These are phyloP conservation scores for Actias luna DNA, from an alignment of 2,888 invertebrate genomes.

Conservation along the genomic window DNA sequence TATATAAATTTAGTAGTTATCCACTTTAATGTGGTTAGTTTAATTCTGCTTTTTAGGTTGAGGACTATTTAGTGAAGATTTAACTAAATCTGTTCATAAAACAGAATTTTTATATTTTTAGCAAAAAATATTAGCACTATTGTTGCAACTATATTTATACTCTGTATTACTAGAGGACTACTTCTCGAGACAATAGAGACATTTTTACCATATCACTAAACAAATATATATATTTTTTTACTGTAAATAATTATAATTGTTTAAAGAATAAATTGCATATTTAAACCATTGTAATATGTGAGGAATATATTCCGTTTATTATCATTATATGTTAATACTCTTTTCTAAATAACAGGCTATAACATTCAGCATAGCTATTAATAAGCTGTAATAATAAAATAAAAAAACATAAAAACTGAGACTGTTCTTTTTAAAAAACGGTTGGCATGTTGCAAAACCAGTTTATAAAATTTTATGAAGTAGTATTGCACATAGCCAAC, in stretches of 20 bases:
- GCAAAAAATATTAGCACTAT: too few species aligned
- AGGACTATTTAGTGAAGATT: too few species aligned
- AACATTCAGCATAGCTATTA: conserved; percentile 1
- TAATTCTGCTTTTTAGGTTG: too few species aligned
- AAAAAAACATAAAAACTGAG: conserved; percentile 29
- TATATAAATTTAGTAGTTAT: too few species aligned
- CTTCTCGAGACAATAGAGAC: neutral
- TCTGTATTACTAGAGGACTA: too few species aligned
- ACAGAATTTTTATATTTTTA: too few species aligned
- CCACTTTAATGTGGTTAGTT: too few species aligned
- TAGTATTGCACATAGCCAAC: conserved; percentile 40
- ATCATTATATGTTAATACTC: neutral
- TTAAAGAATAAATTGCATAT: neutral
- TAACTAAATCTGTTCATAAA: too few species aligned
- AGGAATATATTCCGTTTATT: neutral
- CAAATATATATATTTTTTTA: too few species aligned
- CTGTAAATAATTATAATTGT: too few species aligned
- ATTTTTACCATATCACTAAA: neutral
- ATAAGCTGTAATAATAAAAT: conserved; percentile 25
- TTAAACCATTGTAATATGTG: neutral
- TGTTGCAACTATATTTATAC: too few species aligned
- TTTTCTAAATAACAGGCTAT: neutral
- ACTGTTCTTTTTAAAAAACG: conserved; percentile 37
- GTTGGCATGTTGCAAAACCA: conserved; percentile 45
- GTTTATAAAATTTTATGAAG: conserved; percentile 41